Evolutionary conservation across 2,888 invertebrate genomes (phyloP).

Genomic region (Candidula unifasciata): DNA sequence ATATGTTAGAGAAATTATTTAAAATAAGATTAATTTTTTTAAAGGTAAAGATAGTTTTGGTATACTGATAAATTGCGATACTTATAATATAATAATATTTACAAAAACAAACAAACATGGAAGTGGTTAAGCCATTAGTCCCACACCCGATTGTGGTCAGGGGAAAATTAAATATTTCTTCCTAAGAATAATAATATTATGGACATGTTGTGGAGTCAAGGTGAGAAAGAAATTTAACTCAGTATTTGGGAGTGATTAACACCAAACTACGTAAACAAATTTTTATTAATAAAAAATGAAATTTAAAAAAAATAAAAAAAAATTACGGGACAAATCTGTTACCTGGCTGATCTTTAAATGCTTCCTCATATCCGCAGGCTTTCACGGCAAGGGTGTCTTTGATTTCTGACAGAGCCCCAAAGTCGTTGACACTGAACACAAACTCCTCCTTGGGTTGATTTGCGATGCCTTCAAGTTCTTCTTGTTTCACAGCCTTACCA

Average conservation of each 20-base stretch:
- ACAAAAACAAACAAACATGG: too few species aligned
- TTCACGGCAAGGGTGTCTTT: slow-evolving; percentile 23
- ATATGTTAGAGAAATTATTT: too few species aligned
- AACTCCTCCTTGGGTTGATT: slow-evolving; percentile 56
- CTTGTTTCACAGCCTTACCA: slow-evolving; percentile 59
- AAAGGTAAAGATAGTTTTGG: too few species aligned
- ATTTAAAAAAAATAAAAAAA: not conserved
- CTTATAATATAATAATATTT: too few species aligned
- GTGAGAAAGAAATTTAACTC: not conserved
- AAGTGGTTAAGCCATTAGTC: too few species aligned
- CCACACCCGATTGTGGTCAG: too few species aligned
- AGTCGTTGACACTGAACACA: slow-evolving; percentile 60
- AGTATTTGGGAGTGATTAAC: not conserved
- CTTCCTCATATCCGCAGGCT: slow-evolving; percentile 16
- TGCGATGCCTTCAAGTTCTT: slow-evolving; percentile 62
- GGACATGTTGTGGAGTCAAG: too few species aligned
- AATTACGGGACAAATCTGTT: not conserved
- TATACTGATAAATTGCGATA: too few species aligned
- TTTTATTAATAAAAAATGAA: not conserved
- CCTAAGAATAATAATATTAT: too few species aligned
- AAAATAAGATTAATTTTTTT: too few species aligned
- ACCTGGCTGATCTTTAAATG: slow-evolving; percentile 17
- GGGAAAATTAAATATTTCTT: too few species aligned
- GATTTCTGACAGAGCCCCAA: slow-evolving; percentile 55
- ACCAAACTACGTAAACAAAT: too few species aligned